Evolutionary conservation across 2,113 vertebrate species (phyloP).

Genomic region (Bettongia penicillata): DNA sequence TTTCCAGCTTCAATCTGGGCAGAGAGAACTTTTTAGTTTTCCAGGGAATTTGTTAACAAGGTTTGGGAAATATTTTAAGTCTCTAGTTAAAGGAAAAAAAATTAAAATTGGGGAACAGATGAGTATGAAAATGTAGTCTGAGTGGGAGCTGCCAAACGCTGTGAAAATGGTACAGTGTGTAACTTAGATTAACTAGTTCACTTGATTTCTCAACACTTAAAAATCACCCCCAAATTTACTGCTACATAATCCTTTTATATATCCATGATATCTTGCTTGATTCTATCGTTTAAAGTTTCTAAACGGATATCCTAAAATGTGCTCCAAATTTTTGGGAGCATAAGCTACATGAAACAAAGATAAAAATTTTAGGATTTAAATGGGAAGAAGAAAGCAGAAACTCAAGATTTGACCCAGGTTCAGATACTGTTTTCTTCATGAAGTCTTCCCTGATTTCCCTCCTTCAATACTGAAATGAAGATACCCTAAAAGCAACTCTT

Average conservation of each 20-base stretch:
- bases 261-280: neutral
- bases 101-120: slow-evolving; percentile 15
- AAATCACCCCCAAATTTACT: slow-evolving; percentile 9
- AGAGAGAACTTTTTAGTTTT: slow-evolving; percentile 64
- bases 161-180: neutral
- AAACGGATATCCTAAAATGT: slow-evolving; percentile 18
- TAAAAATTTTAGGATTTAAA: slow-evolving; percentile 11
- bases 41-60: slow-evolving; percentile 51
- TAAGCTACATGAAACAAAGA: slow-evolving; percentile 22
- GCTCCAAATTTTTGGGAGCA: slow-evolving; percentile 23
- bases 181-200: slow-evolving; percentile 19
- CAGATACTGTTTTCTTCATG: neutral
- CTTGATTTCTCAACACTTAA: neutral
- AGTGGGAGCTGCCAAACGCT: slow-evolving; percentile 10
- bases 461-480: neutral
- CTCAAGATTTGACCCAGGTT: neutral
- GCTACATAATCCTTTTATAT: slow-evolving; percentile 1
- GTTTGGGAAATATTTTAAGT: slow-evolving; percentile 29
- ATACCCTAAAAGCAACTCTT: neutral
- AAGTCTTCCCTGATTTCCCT: neutral
- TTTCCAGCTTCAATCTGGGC: slow-evolving; percentile 53
- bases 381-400: slow-evolving; percentile 36
- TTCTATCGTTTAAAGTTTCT: slow-evolving; percentile 25
- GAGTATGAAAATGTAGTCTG: slow-evolving; percentile 14
- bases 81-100: slow-evolving; percentile 26